These are phyloP conservation scores for Pocillopora damicornis DNA, from an alignment of 64 coral and sea anemone genomes.

Conservation along the genomic window DNA sequence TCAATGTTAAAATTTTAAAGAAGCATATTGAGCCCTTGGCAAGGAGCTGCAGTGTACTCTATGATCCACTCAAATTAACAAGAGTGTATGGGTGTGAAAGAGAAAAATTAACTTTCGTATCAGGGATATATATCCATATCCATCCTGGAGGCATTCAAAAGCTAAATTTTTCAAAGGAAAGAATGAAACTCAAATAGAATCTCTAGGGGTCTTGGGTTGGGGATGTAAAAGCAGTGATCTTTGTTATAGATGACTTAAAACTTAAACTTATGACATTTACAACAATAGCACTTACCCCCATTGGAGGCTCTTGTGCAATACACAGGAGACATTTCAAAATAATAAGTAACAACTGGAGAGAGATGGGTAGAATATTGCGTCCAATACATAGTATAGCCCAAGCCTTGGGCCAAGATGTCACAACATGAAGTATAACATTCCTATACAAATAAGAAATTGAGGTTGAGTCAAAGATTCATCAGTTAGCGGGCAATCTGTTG, in stretches of 20 bases:
- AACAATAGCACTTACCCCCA: constrained; percentile 45
- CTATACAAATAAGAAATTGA: not conserved
- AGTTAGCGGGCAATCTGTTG: not conserved
- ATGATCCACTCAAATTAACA: no score
- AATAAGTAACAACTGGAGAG: constrained; percentile 53
- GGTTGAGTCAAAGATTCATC: not conserved
- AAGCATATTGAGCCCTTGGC: no score
- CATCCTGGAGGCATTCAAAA: no score
- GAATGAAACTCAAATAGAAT: no score
- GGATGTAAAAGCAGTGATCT: not conserved
- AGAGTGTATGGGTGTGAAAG: no score
- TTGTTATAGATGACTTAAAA: no score
- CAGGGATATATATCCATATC: no score
- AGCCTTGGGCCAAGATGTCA: constrained; percentile 68
- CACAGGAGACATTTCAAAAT: constrained; percentile 62
- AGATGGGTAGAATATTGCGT: constrained; percentile 50
- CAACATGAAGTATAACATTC: constrained; percentile 67
- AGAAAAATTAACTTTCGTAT: no score
- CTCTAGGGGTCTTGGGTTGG: no score
- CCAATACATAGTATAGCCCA: constrained; percentile 79
- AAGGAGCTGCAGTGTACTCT: no score
- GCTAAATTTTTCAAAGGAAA: no score
- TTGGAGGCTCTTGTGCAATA: constrained; percentile 76
- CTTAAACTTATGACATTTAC: not conserved
- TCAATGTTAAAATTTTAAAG: no score